Evolutionary conservation across 2,113 vertebrate genomes (phyloP).

Genomic region (Lipophrys pholis): DNA sequence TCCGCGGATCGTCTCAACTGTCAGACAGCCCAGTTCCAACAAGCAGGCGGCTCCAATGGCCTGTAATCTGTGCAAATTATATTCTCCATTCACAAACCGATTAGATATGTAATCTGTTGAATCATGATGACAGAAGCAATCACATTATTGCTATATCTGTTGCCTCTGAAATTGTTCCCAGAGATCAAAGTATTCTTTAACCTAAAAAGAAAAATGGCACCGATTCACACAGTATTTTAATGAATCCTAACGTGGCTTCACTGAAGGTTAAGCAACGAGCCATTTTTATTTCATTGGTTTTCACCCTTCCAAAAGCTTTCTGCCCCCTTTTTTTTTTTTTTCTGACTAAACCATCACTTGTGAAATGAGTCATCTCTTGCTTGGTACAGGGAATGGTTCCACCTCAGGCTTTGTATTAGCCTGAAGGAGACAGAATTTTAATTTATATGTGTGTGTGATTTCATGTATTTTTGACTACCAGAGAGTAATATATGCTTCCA

Average conservation of each 20-base stretch:
- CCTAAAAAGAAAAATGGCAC: slow-evolving; percentile 31
- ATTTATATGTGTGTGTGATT: slow-evolving; percentile 29
- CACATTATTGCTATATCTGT: slow-evolving; percentile 73
- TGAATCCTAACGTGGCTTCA: slow-evolving; percentile 57
- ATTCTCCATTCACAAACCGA: slow-evolving; percentile 64
- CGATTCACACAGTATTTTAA: slow-evolving; percentile 56
- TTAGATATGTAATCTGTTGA: slow-evolving; percentile 80
- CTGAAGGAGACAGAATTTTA: slow-evolving; percentile 47
- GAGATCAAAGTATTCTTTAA: slow-evolving; percentile 67
- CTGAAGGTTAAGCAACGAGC: slow-evolving; percentile 63
- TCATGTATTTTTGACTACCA: slow-evolving; percentile 50
- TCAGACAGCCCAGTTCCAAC: slow-evolving; percentile 54
- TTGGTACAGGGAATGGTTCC: slow-evolving; percentile 44
- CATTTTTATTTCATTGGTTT: slow-evolving; percentile 71
- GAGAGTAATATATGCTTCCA: background rate
- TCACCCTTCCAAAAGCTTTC: slow-evolving; percentile 27
- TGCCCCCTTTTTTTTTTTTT: slow-evolving; percentile 65
- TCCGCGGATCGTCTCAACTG: slow-evolving; percentile 47
- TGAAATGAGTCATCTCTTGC: slow-evolving; percentile 61
- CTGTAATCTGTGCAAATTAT: slow-evolving; percentile 75
- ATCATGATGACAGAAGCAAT: slow-evolving; percentile 77
- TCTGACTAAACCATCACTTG: slow-evolving; percentile 60
- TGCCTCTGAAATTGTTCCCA: slow-evolving; percentile 60
- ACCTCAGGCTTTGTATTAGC: slow-evolving; percentile 42
- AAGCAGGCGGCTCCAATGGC: slow-evolving; percentile 27